A percentile compares a stretch with the other conserved stretches of the same genome.
Conservation (phyloP, 2,113 vertebrate genomes). For the Plecotus auritus region DNA sequence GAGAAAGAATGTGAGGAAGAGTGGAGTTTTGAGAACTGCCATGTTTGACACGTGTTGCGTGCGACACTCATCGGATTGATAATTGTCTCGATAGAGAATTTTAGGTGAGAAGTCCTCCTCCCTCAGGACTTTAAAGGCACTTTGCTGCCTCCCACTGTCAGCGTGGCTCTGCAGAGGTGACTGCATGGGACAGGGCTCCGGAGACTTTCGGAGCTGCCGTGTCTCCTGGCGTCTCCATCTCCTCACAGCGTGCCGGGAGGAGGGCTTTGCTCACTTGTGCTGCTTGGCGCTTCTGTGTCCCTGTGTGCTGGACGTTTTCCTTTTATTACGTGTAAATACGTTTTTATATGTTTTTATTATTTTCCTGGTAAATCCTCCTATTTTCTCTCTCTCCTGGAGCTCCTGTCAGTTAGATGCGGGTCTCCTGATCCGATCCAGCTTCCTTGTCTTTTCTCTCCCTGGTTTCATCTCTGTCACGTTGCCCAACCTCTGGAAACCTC, state of each 20-base stretch:
- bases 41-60: neutral
- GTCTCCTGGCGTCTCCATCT: neutral
- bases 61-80: accelerated
- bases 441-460: too few species aligned
- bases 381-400: too few species aligned
- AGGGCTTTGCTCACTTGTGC: accelerated
- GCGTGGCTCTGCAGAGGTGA: neutral
- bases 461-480: accelerated
- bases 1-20: neutral
- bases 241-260: accelerated
- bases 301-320: neutral
- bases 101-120: neutral
- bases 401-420: accelerated
- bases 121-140: accelerated
- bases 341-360: neutral
- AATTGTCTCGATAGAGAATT: accelerated
- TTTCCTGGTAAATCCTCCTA: neutral
- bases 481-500: neutral
- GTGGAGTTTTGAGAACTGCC: too few species aligned
- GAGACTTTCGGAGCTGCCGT: too few species aligned
- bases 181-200: neutral
- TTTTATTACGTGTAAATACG: neutral
- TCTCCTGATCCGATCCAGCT: neutral
- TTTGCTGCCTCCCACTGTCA: neutral
- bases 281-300: accelerated